Evolutionary conservation across 2,797 vertebrate species (phyloP), one percentile per base, ranked within the genome.

Genomic region (Sebastiscus tertius): DNA sequence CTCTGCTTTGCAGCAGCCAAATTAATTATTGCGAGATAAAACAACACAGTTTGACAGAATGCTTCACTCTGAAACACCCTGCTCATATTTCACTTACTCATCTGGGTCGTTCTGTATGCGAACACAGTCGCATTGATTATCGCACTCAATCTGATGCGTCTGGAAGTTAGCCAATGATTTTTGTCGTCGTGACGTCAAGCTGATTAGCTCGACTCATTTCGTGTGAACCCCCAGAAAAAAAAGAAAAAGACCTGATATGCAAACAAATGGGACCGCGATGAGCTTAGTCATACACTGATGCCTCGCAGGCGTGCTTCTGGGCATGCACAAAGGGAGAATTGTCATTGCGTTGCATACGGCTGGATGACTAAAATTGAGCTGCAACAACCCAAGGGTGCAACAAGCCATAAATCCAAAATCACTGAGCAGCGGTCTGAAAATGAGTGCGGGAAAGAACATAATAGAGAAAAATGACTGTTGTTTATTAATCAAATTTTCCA

Each of bases 11-110:
- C 59, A 27, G 52, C 27, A 64, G 61, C 75, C 46, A 77, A 49
- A 61, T 72, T 62, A 20, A 66, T 39, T 72, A 14, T 39, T n/a
- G 9, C 29, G 4, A n/a, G 18, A 75, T 59, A 31, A 63, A 77
- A 74, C 61, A 77, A 58, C 52, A n/a, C 10, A 62, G n/a, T 77
- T 66, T 82, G 79, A 89, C 81, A 66, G 63, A 71, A 55, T 20
- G 20, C 42, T 65, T 70, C 26, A 64, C 0, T 61, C 34, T 29
- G 74, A 65, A 46, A 52, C 62, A 46, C 22, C 34, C 4, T 24
- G 42, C 27, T 81, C 72, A 34, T 65, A 26, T 83, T 64, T 73
- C 34, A 55, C 55, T 63, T 9, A 42, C 58, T 62, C 61, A 54
- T 13, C 39, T 27, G 59, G 22, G 16, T 29, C 75, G 62, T 61